phyloP scores from a whole-genome alignment of 1,140 invertebrate genomes.

The Drusus annulatus region DNA sequence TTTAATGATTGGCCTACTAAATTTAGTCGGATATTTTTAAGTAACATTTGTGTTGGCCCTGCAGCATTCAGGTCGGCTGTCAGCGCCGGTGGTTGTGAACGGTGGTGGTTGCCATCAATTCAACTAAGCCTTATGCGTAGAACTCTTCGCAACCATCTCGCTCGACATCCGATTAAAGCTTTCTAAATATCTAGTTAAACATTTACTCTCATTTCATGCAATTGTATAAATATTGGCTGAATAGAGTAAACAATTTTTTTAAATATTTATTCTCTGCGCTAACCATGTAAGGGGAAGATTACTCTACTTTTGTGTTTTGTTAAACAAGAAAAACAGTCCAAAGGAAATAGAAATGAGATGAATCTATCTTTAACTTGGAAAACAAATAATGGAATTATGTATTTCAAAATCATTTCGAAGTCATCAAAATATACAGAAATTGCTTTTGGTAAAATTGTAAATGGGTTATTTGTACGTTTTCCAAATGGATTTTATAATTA shows the following conservation, averaged over 20 bases:
- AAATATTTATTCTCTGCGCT: constrained; percentile 16
- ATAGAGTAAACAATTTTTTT: background rate
- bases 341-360: background rate
- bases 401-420: background rate
- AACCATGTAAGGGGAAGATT: background rate
- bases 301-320: background rate
- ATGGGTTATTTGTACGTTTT: constrained; percentile 7
- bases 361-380: background rate
- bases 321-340: background rate
- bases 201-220: constrained; percentile 18
- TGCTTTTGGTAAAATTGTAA: background rate
- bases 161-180: constrained; percentile 17
- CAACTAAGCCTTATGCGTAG: background rate
- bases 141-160: background rate
- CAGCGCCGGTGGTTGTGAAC: background rate
- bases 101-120: background rate
- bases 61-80: constrained; percentile 11
- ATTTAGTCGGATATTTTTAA: constrained; percentile 36
- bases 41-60: constrained; percentile 22
- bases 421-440: background rate
- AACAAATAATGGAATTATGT: background rate
- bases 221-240: background rate
- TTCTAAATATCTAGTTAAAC: constrained; percentile 7
- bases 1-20: constrained; percentile 50
- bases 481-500: background rate